These are phyloP conservation scores for Eupithecia tripunctaria DNA, from an alignment of 2,888 invertebrate genomes.

Conservation along the genomic window DNA sequence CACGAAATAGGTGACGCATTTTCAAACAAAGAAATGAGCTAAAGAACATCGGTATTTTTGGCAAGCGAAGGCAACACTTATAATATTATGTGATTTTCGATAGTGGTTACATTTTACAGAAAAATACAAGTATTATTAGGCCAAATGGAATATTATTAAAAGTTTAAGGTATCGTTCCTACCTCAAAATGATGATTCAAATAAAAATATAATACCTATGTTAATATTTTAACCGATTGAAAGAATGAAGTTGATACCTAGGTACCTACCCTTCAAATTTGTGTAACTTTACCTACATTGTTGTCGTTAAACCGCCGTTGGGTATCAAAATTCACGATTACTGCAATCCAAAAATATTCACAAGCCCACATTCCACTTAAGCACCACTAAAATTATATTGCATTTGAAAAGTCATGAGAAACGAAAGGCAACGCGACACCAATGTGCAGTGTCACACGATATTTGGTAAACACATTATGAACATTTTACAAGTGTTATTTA, in stretches of 20 bases:
- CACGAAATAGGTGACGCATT: slow-evolving; percentile 22
- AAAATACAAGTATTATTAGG: neutral
- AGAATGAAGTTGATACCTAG: neutral
- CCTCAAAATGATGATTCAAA: neutral
- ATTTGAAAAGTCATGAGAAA: slow-evolving; percentile 40
- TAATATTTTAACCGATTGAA: neutral
- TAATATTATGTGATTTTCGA: neutral
- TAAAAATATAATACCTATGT: neutral
- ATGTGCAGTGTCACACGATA: slow-evolving; percentile 59
- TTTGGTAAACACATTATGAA: slow-evolving; percentile 58
- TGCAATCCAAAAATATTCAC: slow-evolving; percentile 37
- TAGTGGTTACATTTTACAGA: neutral
- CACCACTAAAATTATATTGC: slow-evolving; percentile 44
- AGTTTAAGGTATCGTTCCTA: neutral
- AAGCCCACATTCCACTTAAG: slow-evolving; percentile 27
- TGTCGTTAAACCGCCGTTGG: slow-evolving; percentile 15
- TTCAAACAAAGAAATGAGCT: slow-evolving; percentile 14
- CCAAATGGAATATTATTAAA: neutral
- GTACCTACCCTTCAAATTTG: neutral
- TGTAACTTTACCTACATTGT: slow-evolving; percentile 5
- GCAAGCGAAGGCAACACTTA: neutral
- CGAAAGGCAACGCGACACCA: slow-evolving; percentile 54
- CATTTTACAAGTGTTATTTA: slow-evolving; percentile 54
- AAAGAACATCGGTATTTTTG: slow-evolving; percentile 14
- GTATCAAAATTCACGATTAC: slow-evolving; percentile 26